Evolutionary conservation across 2,797 vertebrate genomes (phyloP).

Genomic region (Hypotaenidia okinawae): DNA sequence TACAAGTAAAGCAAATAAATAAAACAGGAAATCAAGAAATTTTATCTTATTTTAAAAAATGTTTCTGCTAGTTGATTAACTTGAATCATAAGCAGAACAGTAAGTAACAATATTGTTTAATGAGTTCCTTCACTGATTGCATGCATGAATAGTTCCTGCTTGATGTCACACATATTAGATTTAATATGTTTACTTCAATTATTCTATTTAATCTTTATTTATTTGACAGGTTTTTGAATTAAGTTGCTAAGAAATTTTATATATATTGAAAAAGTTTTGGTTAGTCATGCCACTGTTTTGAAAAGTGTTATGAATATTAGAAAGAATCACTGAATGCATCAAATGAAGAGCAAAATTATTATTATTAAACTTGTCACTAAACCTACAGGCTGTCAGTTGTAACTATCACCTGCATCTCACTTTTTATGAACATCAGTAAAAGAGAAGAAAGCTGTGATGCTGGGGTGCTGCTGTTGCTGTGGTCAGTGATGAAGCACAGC

Average conservation of each 20-base stretch:
- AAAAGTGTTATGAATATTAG: neutral
- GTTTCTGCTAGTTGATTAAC: neutral
- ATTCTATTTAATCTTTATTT: neutral
- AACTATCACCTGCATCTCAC: neutral
- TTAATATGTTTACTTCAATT: conserved; percentile 3
- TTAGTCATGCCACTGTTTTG: neutral
- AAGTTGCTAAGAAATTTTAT: neutral
- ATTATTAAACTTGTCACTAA: neutral
- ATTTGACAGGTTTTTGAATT: neutral
- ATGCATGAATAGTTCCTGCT: neutral
- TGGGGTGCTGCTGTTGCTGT: neutral
- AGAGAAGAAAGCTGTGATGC: neutral
- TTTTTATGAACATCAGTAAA: neutral
- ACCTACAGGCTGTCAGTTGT: neutral
- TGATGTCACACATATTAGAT: neutral
- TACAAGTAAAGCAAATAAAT: neutral
- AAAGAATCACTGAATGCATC: neutral
- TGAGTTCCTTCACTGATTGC: neutral
- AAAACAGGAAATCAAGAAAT: neutral
- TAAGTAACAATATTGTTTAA: neutral
- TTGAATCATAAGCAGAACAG: neutral
- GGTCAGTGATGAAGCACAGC: neutral
- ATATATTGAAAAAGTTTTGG: neutral
- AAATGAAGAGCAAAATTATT: neutral
- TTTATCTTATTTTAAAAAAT: neutral